phyloP scores from a whole-genome alignment of 2,888 invertebrate species.

The Tetragonula carbonaria region DNA sequence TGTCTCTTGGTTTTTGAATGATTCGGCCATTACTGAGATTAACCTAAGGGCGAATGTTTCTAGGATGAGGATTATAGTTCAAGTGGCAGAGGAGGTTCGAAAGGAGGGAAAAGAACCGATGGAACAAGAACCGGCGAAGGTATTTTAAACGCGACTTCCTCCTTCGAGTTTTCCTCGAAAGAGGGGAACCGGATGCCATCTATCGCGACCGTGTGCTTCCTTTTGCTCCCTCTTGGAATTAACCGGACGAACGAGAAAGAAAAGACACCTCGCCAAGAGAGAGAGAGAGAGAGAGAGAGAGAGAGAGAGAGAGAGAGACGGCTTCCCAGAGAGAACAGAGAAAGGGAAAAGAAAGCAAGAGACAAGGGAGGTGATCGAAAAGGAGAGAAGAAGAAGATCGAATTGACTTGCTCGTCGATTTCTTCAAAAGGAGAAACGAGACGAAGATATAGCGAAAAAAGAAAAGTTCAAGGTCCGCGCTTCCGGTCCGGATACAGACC shows the following conservation, averaged over 20 bases:
- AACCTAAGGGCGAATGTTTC: not conserved
- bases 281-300: slow-evolving; percentile 21
- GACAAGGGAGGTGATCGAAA: slow-evolving; percentile 1
- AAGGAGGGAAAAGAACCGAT: slow-evolving; percentile 22
- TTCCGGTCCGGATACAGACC: slow-evolving; percentile 84
- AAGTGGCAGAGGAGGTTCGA: not conserved
- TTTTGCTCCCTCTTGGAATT: slow-evolving; percentile 69
- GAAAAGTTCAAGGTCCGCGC: slow-evolving; percentile 80
- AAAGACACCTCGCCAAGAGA: not conserved
- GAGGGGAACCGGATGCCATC: slow-evolving; percentile 81
- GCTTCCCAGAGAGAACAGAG: slow-evolving; percentile 37
- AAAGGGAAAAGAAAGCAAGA: slow-evolving; percentile 58
- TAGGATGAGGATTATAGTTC: not conserved
- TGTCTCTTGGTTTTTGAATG: too few relatives aligned
- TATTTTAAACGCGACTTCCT: slow-evolving; percentile 54
- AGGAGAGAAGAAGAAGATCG: slow-evolving; percentile 40
- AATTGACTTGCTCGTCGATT: slow-evolving; percentile 28
- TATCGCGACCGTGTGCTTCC: slow-evolving; percentile 77
- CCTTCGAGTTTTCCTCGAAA: slow-evolving; percentile 43
- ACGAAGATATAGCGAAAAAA: slow-evolving; percentile 63
- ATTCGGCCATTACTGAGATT: too few relatives aligned
- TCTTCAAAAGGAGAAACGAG: slow-evolving; percentile 24
- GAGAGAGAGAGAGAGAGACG: slow-evolving; percentile 19
- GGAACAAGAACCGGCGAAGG: slow-evolving; percentile 13
- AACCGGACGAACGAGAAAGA: slow-evolving; percentile 46